phyloP scores from a whole-genome alignment of 2,797 vertebrate species.

The Gymnothorax reevesii region DNA sequence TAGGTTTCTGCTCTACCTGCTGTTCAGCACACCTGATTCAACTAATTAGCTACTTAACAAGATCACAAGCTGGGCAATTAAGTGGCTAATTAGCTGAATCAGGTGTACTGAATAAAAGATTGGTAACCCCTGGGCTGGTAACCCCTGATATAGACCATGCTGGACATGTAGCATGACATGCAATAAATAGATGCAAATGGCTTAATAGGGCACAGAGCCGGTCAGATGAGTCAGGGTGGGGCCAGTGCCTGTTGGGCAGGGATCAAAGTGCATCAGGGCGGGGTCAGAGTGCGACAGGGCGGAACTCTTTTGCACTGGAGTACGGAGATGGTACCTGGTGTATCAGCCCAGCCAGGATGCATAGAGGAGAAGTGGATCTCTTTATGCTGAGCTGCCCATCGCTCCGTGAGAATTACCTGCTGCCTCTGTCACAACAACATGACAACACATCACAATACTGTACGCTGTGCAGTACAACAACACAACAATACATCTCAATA shows the following conservation, averaged over 20 bases:
- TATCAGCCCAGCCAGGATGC: slow-evolving; percentile 85
- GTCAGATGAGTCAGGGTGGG: not conserved
- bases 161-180: not conserved
- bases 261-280: not conserved
- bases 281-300: not conserved
- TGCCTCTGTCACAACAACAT: slow-evolving; percentile 69
- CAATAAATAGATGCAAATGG: not conserved
- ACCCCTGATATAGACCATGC: too few relatives aligned
- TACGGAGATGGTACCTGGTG: slow-evolving; percentile 67
- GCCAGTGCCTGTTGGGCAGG: not conserved
- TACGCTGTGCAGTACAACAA: not conserved
- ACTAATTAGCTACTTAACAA: too few relatives aligned
- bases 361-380: slow-evolving; percentile 80
- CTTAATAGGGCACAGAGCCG: not conserved
- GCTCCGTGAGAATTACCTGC: slow-evolving; percentile 82
- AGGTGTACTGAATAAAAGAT: too few relatives aligned
- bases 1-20: too few relatives aligned
- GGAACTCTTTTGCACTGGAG: not conserved
- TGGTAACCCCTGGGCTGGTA: too few relatives aligned
- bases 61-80: too few relatives aligned
- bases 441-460: not conserved
- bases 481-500: not conserved
- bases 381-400: slow-evolving; percentile 72
- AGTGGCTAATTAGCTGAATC: too few relatives aligned
- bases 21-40: too few relatives aligned